Evolutionary conservation across 2,113 vertebrate genomes (phyloP).

Genomic region (Ornithorhynchus anatinus): DNA sequence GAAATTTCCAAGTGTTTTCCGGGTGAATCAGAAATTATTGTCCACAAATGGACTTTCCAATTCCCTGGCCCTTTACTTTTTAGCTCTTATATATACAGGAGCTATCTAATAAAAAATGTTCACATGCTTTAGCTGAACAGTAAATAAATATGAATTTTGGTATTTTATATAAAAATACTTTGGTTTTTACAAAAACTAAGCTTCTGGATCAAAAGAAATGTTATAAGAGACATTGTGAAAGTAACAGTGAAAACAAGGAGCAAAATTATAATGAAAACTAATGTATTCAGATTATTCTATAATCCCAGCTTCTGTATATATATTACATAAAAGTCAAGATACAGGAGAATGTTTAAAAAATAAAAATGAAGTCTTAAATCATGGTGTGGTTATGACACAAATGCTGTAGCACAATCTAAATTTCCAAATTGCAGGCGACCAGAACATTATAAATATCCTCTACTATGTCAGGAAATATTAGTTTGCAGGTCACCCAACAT

Average conservation of each 20-base stretch:
- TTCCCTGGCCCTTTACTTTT: background rate
- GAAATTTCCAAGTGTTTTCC: too few species aligned
- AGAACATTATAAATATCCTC: background rate
- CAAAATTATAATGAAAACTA: background rate
- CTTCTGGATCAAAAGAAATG: constrained; percentile 1
- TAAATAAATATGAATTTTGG: background rate
- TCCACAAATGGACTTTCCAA: background rate
- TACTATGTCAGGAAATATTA: background rate
- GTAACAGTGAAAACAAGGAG: background rate
- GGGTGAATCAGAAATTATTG: constrained; percentile 10
- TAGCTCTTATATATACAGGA: background rate
- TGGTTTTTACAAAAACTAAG: too few species aligned
- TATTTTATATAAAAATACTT: too few species aligned
- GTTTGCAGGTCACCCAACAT: background rate
- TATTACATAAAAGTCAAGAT: background rate
- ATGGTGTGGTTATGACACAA: background rate
- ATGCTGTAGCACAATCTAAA: background rate
- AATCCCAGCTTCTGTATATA: background rate
- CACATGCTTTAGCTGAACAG: background rate
- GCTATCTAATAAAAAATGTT: background rate
- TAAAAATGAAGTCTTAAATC: background rate
- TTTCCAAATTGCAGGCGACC: background rate
- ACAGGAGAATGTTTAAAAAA: background rate
- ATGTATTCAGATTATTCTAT: background rate
- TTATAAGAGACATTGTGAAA: background rate